Conservation (phyloP, 2,888 invertebrate species). For the Dinocampus coccinellae region DNA sequence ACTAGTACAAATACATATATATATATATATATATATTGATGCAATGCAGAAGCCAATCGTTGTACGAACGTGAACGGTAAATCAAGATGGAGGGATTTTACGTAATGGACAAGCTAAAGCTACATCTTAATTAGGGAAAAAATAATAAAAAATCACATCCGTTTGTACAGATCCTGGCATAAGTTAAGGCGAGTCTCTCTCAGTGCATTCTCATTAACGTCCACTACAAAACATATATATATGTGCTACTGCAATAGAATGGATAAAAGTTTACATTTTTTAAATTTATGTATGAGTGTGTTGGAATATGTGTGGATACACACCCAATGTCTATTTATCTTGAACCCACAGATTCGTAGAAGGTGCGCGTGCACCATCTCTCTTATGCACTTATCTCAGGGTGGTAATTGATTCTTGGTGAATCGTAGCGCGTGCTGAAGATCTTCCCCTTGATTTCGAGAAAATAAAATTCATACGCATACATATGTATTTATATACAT, state of each 20-base stretch:
- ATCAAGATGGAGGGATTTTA: slow-evolving; percentile 57
- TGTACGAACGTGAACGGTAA: slow-evolving; percentile 46
- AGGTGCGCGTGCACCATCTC: slow-evolving; percentile 44
- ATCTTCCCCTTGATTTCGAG: neutral
- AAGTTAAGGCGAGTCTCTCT: slow-evolving; percentile 52
- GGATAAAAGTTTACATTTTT: slow-evolving; percentile 9
- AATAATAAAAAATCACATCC: slow-evolving; percentile 46
- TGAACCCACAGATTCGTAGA: slow-evolving; percentile 49
- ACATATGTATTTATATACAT: neutral
- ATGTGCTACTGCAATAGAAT: slow-evolving; percentile 40
- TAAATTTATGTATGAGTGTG: neutral
- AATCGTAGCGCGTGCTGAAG: slow-evolving; percentile 25
- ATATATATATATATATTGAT: neutral
- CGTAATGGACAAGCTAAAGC: slow-evolving; percentile 55
- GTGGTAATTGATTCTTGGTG: slow-evolving; percentile 41
- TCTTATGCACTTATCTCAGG: slow-evolving; percentile 36
- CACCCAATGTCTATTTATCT: slow-evolving; percentile 50
- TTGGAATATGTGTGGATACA: slow-evolving; percentile 15
- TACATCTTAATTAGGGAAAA: slow-evolving; percentile 59
- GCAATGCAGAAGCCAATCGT: slow-evolving; percentile 20
- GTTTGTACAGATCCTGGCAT: slow-evolving; percentile 53
- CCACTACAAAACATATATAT: slow-evolving; percentile 41
- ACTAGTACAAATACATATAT: neutral
- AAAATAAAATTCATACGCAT: neutral
- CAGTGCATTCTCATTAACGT: slow-evolving; percentile 58